Evolutionary conservation across 2,888 invertebrate species (phyloP).

Genomic region (Melipona beecheii): DNA sequence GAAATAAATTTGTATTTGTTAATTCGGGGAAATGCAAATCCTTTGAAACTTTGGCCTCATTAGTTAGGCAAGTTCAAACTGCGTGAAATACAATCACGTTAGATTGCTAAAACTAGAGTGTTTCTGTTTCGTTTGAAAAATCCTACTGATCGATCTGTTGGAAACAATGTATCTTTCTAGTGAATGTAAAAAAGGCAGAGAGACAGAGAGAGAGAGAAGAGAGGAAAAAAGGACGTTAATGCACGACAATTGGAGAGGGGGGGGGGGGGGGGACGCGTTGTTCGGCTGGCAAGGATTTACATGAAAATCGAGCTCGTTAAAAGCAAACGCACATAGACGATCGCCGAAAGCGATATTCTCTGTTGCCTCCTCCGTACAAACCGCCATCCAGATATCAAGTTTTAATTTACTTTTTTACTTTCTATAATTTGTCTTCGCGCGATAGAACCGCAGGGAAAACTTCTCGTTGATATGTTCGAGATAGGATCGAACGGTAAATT

Average conservation of each 20-base stretch:
- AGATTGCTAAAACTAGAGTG: conserved; percentile 16
- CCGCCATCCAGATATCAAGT: not conserved
- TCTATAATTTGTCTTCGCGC: not conserved
- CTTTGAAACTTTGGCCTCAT: not conserved
- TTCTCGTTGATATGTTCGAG: not conserved
- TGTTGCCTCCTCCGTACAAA: too few species aligned
- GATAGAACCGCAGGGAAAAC: not conserved
- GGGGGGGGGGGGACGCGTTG: conserved; percentile 36
- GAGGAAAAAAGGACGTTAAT: conserved; percentile 22
- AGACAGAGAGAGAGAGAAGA: not conserved
- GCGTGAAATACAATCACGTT: conserved; percentile 22
- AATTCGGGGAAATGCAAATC: not conserved
- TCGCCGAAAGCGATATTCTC: conserved; percentile 5
- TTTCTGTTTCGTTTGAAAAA: conserved; percentile 41
- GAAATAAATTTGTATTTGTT: not conserved
- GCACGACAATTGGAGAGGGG: conserved; percentile 17
- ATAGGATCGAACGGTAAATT: not conserved
- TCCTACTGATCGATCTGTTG: conserved; percentile 35
- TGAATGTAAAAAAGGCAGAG: not conserved
- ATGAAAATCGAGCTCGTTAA: conserved; percentile 72
- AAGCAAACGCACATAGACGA: conserved; percentile 9
- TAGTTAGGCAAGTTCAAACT: not conserved
- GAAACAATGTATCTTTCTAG: conserved; percentile 33
- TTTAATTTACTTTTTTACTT: not conserved
- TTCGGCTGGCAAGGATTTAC: conserved; percentile 66